phyloP scores from a whole-genome alignment of 2,797 vertebrate species.

The Arctocebus calabarensis region DNA sequence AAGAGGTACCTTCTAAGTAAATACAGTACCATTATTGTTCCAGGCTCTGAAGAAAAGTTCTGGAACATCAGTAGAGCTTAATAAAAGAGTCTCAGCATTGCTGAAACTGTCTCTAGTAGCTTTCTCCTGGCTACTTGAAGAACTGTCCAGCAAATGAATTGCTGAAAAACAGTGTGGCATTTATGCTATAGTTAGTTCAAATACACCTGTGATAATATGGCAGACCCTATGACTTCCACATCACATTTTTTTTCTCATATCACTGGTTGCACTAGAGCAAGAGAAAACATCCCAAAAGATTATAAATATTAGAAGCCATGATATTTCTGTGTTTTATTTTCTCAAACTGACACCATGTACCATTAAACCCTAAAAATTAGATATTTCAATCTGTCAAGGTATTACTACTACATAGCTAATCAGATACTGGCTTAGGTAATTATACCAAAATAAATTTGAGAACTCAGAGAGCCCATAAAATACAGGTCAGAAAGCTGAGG shows the following conservation, averaged over 20 bases:
- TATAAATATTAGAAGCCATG: neutral
- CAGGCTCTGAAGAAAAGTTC: conserved; percentile 65
- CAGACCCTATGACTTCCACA: conserved; percentile 28
- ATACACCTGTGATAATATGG: conserved; percentile 65
- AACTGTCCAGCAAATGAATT: conserved; percentile 72
- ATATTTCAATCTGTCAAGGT: neutral
- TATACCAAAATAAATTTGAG: neutral
- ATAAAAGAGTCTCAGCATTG: conserved; percentile 69
- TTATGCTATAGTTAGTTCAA: conserved; percentile 76
- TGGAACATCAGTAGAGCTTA: conserved; percentile 75
- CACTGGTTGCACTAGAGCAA: neutral
- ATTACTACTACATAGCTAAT: neutral
- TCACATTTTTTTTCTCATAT: conserved; percentile 28
- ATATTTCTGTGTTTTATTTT: neutral
- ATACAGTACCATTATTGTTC: conserved; percentile 55
- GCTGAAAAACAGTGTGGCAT: conserved; percentile 67
- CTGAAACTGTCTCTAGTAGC: conserved; percentile 66
- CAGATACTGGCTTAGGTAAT: neutral
- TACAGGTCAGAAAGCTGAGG: neutral
- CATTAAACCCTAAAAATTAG: conserved; percentile 25
- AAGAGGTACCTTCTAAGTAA: conserved; percentile 64
- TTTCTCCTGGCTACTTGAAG: conserved; percentile 31
- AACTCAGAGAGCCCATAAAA: neutral
- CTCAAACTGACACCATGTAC: neutral
- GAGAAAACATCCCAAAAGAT: neutral